These are phyloP conservation scores for Matsumurasca onukii DNA, from an alignment of 1,140 invertebrate genomes.

Conservation along the genomic window DNA sequence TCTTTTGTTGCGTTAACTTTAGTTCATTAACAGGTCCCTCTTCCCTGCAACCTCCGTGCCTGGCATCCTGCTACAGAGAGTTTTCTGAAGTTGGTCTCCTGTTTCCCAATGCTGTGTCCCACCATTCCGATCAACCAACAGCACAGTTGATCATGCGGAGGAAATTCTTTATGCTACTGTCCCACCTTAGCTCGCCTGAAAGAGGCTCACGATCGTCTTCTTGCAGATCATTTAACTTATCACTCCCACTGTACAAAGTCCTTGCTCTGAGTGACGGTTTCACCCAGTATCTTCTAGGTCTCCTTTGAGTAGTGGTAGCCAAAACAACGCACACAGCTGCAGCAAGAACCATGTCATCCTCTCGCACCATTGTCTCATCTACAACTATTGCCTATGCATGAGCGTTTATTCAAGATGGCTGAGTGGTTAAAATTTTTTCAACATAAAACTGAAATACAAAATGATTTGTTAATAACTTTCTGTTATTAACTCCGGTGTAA, in stretches of 20 bases:
- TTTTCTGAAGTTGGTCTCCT: not conserved
- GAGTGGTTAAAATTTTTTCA: constrained; percentile 7
- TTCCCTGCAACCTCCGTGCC: constrained; percentile 19
- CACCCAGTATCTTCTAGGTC: not conserved
- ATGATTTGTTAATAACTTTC: too few relatives aligned
- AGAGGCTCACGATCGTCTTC: not conserved
- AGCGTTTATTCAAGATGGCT: constrained; percentile 15
- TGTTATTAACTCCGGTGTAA: too few relatives aligned
- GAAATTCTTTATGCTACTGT: not conserved
- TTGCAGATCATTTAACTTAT: too few relatives aligned
- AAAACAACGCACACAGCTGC: not conserved
- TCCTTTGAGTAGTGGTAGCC: not conserved
- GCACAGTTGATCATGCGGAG: too few relatives aligned
- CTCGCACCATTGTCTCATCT: too few relatives aligned
- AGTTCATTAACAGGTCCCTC: constrained; percentile 22
- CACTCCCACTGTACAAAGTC: too few relatives aligned
- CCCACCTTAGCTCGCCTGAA: not conserved
- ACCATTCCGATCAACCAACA: not conserved
- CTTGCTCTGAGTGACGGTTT: too few relatives aligned
- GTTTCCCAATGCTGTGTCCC: constrained; percentile 12
- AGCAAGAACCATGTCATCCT: constrained; percentile 15
- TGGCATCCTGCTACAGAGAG: constrained; percentile 12
- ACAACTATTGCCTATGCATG: constrained; percentile 18
- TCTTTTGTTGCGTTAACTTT: constrained; percentile 24
- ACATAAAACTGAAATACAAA: too few relatives aligned